These are phyloP conservation scores for Gallinago jamesoni DNA, from an alignment of 2,113 vertebrate genomes.

Conservation along the genomic window DNA sequence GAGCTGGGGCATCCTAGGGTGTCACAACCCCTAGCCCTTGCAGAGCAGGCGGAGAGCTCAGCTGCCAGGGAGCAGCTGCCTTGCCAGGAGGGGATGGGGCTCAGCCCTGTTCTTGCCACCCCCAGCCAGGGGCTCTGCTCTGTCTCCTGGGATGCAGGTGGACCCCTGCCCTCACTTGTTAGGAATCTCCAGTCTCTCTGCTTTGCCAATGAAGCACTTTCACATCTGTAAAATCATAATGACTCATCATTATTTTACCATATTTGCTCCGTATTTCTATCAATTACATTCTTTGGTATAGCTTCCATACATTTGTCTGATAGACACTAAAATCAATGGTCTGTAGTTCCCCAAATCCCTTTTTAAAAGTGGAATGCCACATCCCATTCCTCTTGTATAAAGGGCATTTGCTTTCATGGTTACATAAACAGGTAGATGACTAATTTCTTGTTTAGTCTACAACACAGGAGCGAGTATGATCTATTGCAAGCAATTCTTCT, in stretches of 20 bases:
- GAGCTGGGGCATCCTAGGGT: background rate
- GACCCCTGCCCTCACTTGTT: background rate
- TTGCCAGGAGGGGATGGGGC: background rate
- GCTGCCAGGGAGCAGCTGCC: background rate
- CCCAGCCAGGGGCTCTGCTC: background rate
- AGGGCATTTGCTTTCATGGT: background rate
- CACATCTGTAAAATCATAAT: background rate
- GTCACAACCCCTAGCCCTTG: background rate
- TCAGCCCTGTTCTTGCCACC: rapidly evolving
- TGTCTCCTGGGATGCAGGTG: background rate
- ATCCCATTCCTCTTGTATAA: background rate
- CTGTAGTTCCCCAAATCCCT: background rate
- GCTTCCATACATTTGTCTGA: background rate
- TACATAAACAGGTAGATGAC: constrained; percentile 9
- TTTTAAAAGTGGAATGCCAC: background rate
- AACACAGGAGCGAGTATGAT: background rate
- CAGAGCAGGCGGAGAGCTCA: background rate
- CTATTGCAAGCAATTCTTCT: background rate
- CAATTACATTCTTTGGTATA: background rate
- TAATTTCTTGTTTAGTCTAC: constrained; percentile 21
- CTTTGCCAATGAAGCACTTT: background rate
- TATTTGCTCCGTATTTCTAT: background rate
- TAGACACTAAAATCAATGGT: background rate
- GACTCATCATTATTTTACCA: background rate
- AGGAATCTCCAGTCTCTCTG: background rate